A percentile compares a stretch with the other conserved stretches of the same genome.
These are phyloP conservation scores for Stigmatopora argus DNA, from an alignment of 2,113 vertebrate species.

Conservation along the genomic window DNA sequence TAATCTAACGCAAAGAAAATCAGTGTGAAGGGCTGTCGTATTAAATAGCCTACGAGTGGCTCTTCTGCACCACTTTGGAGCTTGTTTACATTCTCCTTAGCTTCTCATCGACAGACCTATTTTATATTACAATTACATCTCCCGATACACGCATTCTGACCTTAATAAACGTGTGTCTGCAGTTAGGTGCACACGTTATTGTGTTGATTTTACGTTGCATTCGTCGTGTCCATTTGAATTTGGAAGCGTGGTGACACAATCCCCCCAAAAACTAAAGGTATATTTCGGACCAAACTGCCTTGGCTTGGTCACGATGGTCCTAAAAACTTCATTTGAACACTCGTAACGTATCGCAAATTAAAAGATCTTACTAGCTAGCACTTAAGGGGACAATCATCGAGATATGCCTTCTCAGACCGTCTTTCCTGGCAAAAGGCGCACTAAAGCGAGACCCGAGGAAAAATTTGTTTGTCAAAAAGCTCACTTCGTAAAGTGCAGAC, in stretches of 20 bases:
- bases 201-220: background rate
- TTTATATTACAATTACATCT: background rate
- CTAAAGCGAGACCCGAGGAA: background rate
- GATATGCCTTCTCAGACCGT: slow-evolving; percentile 1
- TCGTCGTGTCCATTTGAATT: background rate
- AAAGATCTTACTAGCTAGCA: slow-evolving; percentile 52
- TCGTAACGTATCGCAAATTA: slow-evolving; percentile 7
- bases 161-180: background rate
- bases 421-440: background rate
- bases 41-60: slow-evolving; percentile 4
- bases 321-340: slow-evolving; percentile 19
- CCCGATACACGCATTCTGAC: background rate
- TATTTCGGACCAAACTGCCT: too few species aligned
- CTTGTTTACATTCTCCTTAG: background rate
- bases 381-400: slow-evolving; percentile 43
- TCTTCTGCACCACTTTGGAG: slow-evolving; percentile 24
- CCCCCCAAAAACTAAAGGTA: background rate
- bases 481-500: background rate
- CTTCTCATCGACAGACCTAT: background rate
- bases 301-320: slow-evolving; percentile 22
- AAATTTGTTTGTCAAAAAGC: background rate
- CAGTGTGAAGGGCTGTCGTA: background rate
- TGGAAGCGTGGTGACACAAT: background rate
- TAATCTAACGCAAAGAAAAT: background rate
- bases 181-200: background rate